These are phyloP conservation scores for Naso thynnoides DNA, from an alignment of 2,797 vertebrate genomes.

Conservation along the genomic window DNA sequence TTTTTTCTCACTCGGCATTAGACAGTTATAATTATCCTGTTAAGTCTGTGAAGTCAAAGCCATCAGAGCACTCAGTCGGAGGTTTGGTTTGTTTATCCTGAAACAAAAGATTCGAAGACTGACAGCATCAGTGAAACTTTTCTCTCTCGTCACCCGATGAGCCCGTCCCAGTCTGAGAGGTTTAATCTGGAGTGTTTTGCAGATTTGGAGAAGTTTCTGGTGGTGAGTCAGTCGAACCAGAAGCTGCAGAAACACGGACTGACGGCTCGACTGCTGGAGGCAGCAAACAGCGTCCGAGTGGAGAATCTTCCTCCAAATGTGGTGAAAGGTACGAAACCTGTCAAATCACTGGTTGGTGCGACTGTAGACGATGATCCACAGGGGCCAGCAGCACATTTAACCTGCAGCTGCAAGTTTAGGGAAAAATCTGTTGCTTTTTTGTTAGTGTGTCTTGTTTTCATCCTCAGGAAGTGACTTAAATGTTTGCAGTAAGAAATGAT, in stretches of 20 bases:
- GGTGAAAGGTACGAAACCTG: constrained; percentile 44
- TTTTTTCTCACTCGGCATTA: too few relatives aligned
- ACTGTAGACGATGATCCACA: too few relatives aligned
- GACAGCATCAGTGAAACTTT: neutral
- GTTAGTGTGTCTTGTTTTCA: neutral
- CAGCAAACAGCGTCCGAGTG: constrained; percentile 79
- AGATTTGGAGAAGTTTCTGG: constrained; percentile 77
- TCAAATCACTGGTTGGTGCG: neutral
- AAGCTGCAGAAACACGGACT: constrained; percentile 73
- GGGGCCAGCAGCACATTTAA: neutral
- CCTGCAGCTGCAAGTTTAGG: neutral
- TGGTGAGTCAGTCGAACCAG: constrained; percentile 53
- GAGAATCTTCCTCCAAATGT: constrained; percentile 82
- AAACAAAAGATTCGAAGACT: too few relatives aligned
- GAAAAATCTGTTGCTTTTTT: neutral
- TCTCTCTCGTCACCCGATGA: neutral
- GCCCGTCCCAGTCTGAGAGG: neutral
- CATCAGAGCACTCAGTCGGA: too few relatives aligned
- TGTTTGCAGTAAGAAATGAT: too few relatives aligned
- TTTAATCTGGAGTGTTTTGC: constrained; percentile 5
- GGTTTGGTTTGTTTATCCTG: too few relatives aligned
- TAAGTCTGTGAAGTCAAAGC: too few relatives aligned
- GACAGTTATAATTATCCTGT: too few relatives aligned
- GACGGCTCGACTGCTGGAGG: constrained; percentile 76
- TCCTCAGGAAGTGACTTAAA: too few relatives aligned